phyloP scores from a whole-genome alignment of 2,113 vertebrate genomes.

The Pachycephala philippinensis region DNA sequence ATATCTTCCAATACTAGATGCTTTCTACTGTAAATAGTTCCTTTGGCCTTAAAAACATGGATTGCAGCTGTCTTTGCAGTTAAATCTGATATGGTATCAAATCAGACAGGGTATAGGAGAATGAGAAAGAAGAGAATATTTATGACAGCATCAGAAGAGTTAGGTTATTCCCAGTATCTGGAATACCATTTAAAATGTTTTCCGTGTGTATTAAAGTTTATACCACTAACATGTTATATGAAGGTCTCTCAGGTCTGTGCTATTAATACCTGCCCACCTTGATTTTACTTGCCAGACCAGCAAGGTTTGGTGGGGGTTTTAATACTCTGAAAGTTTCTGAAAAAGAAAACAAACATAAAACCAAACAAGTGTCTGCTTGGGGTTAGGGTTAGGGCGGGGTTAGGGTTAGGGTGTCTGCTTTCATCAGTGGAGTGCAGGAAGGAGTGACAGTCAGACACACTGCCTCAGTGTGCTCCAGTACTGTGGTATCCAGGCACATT shows the following conservation, averaged over 20 bases:
- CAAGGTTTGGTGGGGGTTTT: neutral
- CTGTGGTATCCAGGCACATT: neutral
- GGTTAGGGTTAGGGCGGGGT: no score
- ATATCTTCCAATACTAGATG: neutral
- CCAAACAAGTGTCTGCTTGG: neutral
- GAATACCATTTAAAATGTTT: neutral
- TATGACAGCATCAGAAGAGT: neutral
- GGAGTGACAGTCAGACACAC: neutral
- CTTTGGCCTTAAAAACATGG: neutral
- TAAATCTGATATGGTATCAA: neutral
- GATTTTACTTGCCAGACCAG: neutral
- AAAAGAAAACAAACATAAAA: neutral
- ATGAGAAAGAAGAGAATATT: neutral
- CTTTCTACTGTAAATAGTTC: neutral
- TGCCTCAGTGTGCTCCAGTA: neutral
- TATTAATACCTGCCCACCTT: neutral
- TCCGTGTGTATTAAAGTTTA: neutral
- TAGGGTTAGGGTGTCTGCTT: neutral
- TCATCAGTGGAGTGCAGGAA: accelerated
- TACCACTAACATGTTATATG: neutral
- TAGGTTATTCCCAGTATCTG: neutral
- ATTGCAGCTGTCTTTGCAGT: neutral
- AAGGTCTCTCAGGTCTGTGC: neutral
- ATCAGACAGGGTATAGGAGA: neutral
- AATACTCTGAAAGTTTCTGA: neutral